Evolutionary conservation across 2,888 invertebrate genomes (phyloP), one percentile per base, ranked within the genome.

Genomic region (Lapara coniferarum): DNA sequence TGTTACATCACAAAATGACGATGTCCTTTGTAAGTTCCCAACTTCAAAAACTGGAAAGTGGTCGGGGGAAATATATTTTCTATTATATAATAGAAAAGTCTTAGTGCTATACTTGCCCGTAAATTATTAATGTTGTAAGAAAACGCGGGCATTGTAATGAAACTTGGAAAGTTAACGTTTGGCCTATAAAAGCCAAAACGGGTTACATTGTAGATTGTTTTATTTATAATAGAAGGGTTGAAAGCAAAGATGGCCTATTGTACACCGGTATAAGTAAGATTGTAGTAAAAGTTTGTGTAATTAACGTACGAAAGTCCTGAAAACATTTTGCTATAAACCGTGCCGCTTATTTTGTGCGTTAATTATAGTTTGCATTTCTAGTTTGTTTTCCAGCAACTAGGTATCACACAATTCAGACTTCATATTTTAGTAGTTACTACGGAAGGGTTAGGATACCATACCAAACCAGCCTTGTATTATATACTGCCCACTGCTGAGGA

Each of bases 41-140:
- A 53, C 53, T 53, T 55, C 10, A 53, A 53, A 53, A 55, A 55
- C 55, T 55, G 10, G 55, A 55, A 55, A 55, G 19, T 55, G 55
- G 55, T 19, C 19, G 53, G 8, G 53, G 19, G 19, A 19, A 55
- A 55, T 55, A 55, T 55, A 55, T 55, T 55, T 55, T 55, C 55
- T 55, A 55, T 55, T 55, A 19, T 55, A 55, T 55, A 55, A 55
- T 19, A 55, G 55, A 19, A 55, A 55, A 55, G 19, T 55, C 19
- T 0, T 19, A 55, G 55, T 55, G 55, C 55, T 10, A 55, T 16
- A 53, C 19, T 55, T 55, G 6, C 19, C 19, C 19, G 55, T 55
- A 55, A 55, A 55, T 55, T 55, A 19, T 55, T 55, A 55, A 55
- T 55, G 55, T 55, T 55, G 19, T 55, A 10, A 19, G 55, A 55